phyloP scores from a whole-genome alignment of 2,888 invertebrate genomes.

The Aporophyla lueneburgensis region DNA sequence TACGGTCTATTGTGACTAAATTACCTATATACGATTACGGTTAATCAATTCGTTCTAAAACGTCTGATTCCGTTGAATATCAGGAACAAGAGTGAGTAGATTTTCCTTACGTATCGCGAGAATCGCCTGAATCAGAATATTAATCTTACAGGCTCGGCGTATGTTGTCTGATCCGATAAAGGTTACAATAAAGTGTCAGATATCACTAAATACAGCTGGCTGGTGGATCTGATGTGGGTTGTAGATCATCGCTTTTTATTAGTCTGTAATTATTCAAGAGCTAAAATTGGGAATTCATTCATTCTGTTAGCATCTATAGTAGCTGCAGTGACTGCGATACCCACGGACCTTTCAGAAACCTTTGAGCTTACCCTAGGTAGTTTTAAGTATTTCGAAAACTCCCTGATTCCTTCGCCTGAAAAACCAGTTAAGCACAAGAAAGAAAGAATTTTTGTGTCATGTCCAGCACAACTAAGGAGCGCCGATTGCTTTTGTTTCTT shows the following conservation, averaged over 20 bases:
- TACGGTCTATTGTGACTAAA: no score
- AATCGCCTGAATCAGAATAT: constrained; percentile 21
- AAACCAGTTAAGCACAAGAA: constrained; percentile 68
- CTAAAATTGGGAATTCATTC: constrained; percentile 46
- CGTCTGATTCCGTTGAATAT: constrained; percentile 6
- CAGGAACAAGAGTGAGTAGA: background rate
- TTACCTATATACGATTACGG: background rate
- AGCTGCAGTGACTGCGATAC: constrained; percentile 67
- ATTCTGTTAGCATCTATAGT: constrained; percentile 66
- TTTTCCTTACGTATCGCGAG: constrained; percentile 4
- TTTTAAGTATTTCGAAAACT: constrained; percentile 83
- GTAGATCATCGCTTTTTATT: background rate
- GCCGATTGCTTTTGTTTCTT: background rate
- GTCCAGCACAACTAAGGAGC: background rate
- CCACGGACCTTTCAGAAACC: constrained; percentile 76
- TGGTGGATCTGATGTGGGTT: background rate
- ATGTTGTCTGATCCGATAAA: constrained; percentile 26
- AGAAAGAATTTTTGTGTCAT: background rate
- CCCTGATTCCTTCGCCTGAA: constrained; percentile 82
- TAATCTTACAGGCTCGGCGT: constrained; percentile 1
- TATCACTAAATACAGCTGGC: background rate
- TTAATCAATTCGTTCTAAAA: background rate
- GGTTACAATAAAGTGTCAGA: background rate
- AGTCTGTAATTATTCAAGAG: background rate
- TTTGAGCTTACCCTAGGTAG: constrained; percentile 77